A percentile compares a stretch with the other conserved stretches of the same genome.
Evolutionary conservation across 2,888 invertebrate genomes (phyloP).

Genomic region (Plusia festucae): DNA sequence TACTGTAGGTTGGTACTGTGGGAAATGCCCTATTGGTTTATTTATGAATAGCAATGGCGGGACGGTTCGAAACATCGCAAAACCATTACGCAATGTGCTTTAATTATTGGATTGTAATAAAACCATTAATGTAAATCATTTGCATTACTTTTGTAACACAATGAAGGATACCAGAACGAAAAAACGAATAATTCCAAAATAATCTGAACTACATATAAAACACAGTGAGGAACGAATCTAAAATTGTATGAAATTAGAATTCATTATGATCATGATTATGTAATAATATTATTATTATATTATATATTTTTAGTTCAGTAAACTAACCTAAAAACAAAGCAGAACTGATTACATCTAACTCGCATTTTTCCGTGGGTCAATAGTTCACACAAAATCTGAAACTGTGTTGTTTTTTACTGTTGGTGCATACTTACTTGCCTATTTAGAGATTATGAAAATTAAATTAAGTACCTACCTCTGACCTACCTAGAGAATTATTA

Average conservation of each 20-base stretch:
- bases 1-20: conserved; percentile 76
- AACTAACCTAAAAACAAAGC: too few relatives aligned
- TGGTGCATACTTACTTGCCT: too few relatives aligned
- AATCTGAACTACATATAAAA: not conserved
- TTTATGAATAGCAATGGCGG: conserved; percentile 73
- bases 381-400: too few relatives aligned
- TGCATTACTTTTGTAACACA: not conserved
- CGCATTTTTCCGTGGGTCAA: too few relatives aligned
- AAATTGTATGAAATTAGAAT: not conserved
- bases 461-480: too few relatives aligned
- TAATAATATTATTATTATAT: too few relatives aligned
- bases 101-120: not conserved
- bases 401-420: too few relatives aligned
- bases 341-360: too few relatives aligned
- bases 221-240: not conserved
- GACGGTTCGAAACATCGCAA: conserved; percentile 76
- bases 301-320: too few relatives aligned
- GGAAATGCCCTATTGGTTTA: conserved; percentile 80
- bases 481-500: too few relatives aligned
- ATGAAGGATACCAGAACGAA: not conserved
- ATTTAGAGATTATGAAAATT: too few relatives aligned
- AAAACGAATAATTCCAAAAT: not conserved
- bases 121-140: not conserved
- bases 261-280: too few relatives aligned
- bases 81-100: conserved; percentile 25